Conservation (phyloP, 2,888 invertebrate genomes). For the Linyphia triangularis region DNA sequence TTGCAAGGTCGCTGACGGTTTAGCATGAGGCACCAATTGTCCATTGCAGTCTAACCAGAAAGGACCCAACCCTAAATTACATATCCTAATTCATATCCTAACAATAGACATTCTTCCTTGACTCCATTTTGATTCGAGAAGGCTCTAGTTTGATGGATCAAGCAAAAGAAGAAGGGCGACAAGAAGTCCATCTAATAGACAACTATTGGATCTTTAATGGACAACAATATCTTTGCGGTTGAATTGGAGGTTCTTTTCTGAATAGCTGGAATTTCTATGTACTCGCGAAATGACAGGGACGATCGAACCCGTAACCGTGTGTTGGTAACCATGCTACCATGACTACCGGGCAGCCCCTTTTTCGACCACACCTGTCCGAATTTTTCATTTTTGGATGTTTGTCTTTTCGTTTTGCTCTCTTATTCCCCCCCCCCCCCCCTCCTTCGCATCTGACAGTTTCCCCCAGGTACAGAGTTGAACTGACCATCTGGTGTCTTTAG, state of each 20-base stretch:
- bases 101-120: neutral
- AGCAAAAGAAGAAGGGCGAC: neutral
- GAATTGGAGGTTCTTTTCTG: slow-evolving; percentile 32
- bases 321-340: slow-evolving; percentile 68
- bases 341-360: slow-evolving; percentile 57
- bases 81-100: neutral
- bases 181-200: neutral
- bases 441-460: slow-evolving; percentile 41
- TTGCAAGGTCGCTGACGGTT: slow-evolving; percentile 58
- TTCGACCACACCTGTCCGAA: slow-evolving; percentile 69
- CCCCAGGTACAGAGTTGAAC: slow-evolving; percentile 12
- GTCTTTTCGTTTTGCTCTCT: slow-evolving; percentile 50
- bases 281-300: slow-evolving; percentile 60
- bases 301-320: slow-evolving; percentile 70
- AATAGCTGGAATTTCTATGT: neutral
- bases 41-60: slow-evolving; percentile 36
- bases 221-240: neutral
- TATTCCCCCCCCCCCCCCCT: slow-evolving; percentile 16
- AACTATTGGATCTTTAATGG: neutral
- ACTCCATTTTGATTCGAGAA: neutral
- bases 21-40: slow-evolving; percentile 52
- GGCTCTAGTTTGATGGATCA: neutral
- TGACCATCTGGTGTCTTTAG: slow-evolving; percentile 51
- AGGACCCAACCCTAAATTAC: slow-evolving; percentile 16
- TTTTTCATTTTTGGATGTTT: slow-evolving; percentile 26